Evolutionary conservation across 2,888 invertebrate species (phyloP).

Genomic region (Chamaedrilus cognettii): DNA sequence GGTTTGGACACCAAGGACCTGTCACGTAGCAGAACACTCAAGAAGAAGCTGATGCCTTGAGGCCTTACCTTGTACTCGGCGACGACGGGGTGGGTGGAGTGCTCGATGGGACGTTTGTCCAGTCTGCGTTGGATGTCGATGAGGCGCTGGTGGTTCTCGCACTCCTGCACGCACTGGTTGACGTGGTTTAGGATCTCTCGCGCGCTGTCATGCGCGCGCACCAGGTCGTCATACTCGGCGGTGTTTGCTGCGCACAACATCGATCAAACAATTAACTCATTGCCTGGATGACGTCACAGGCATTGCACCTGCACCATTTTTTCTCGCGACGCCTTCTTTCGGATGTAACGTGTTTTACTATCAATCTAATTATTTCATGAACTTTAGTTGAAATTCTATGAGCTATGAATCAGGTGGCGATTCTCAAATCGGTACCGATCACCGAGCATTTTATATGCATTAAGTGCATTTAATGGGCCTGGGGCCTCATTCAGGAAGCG

Average conservation of each 20-base stretch:
- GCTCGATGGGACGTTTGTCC: constrained; percentile 58
- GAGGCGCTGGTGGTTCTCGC: constrained; percentile 76
- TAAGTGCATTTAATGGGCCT: too few species aligned
- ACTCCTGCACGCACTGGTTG: constrained; percentile 80
- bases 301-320: constrained; percentile 71
- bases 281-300: too few species aligned
- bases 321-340: too few species aligned
- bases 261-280: not conserved
- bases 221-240: constrained; percentile 57
- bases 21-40: too few species aligned
- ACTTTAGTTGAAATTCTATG: too few species aligned
- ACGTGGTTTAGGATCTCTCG: constrained; percentile 79
- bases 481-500: too few species aligned
- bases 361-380: too few species aligned
- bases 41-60: not conserved
- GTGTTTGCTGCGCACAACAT: constrained; percentile 51
- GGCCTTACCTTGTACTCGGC: constrained; percentile 47
- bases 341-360: too few species aligned
- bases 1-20: too few species aligned
- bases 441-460: too few species aligned
- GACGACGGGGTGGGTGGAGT: constrained; percentile 41
- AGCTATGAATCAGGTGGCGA: too few species aligned
- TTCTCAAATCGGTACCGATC: too few species aligned
- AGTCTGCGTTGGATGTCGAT: constrained; percentile 70
- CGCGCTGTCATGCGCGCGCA: constrained; percentile 74